Percentiles rank a stretch among this genome's conserved stretches.
phyloP scores from a whole-genome alignment of 2,797 vertebrate genomes.

The Streptopelia turtur region DNA sequence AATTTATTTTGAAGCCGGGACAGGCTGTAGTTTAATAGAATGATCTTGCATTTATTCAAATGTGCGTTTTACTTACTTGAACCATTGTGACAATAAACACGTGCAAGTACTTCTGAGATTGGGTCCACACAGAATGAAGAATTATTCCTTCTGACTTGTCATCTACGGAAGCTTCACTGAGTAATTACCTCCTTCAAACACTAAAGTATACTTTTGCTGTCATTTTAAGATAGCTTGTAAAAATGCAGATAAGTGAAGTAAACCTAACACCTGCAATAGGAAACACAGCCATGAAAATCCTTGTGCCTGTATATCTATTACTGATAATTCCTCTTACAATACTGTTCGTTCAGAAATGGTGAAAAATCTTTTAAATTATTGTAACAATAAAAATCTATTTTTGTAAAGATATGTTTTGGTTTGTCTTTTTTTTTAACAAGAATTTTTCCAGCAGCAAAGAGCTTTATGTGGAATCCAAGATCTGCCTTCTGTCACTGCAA shows the following conservation, averaged over 20 bases:
- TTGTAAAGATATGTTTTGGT: slow-evolving; percentile 12
- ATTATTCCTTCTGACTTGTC: background rate
- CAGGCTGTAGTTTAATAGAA: background rate
- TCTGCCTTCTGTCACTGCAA: background rate
- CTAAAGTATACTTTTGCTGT: background rate
- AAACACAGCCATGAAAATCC: background rate
- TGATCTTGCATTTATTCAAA: background rate
- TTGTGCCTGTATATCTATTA: background rate
- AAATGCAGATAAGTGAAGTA: background rate
- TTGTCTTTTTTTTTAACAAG: background rate
- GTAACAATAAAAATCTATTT: slow-evolving; percentile 70
- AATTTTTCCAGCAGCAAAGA: background rate
- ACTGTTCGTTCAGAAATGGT: slow-evolving; percentile 17
- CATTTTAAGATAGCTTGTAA: slow-evolving; percentile 7
- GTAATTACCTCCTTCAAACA: background rate
- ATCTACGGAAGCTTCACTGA: background rate
- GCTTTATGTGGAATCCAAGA: background rate
- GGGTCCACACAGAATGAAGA: background rate
- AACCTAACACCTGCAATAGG: background rate
- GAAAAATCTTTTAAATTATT: slow-evolving; percentile 49
- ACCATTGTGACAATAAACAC: background rate
- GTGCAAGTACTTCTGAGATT: background rate
- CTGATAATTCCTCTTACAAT: background rate
- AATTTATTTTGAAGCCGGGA: background rate
- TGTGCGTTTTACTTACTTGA: background rate